These are phyloP conservation scores for Chrysotoxum bicinctum DNA, from an alignment of 2,888 invertebrate species.

Conservation along the genomic window DNA sequence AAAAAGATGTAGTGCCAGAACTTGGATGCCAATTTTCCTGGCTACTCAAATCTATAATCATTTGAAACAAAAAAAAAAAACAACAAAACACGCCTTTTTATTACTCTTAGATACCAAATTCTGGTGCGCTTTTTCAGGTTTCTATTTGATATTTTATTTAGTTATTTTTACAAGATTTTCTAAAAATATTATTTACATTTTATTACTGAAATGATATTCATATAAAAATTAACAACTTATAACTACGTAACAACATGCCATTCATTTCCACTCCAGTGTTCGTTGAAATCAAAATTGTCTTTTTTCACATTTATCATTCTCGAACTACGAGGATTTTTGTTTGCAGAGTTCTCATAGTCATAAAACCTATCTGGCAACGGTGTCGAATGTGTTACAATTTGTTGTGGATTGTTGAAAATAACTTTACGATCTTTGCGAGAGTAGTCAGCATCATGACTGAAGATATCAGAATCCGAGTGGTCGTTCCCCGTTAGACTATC, in stretches of 20 bases:
- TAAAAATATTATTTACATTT: no score
- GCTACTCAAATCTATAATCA: no score
- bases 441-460: constrained; percentile 77
- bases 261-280: constrained; percentile 62
- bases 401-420: constrained; percentile 77
- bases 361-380: constrained; percentile 78
- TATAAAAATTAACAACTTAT: no score
- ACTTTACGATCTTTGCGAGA: constrained; percentile 78
- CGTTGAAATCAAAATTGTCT: constrained; percentile 24
- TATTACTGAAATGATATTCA: no score
- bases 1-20: no score
- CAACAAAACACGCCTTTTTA: no score
- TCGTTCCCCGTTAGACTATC: constrained; percentile 75
- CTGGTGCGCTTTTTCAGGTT: no score
- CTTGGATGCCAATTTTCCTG: no score
- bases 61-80: no score
- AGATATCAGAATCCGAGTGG: constrained; percentile 74
- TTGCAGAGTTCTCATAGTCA: constrained; percentile 78
- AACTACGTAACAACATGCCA: constrained; percentile 53
- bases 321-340: constrained; percentile 74
- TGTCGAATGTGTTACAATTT: constrained; percentile 60
- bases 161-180: no score
- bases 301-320: constrained; percentile 65
- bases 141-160: no score
- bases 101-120: no score